phyloP scores from a whole-genome alignment of 2,888 invertebrate species.

The Trachelus tabidus region DNA sequence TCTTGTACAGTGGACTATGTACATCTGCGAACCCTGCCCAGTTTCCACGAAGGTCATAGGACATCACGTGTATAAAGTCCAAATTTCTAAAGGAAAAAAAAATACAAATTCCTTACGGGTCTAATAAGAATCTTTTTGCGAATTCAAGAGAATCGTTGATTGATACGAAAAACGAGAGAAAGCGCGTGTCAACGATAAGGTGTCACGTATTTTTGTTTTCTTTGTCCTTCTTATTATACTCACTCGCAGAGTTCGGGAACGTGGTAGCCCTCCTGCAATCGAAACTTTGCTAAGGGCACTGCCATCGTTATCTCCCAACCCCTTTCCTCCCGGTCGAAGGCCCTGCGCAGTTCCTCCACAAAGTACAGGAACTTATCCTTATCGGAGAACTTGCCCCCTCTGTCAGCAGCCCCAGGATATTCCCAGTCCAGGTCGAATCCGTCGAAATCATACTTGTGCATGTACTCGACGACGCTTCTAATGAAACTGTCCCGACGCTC shows the following conservation, averaged over 20 bases:
- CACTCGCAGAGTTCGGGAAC: conserved; percentile 90
- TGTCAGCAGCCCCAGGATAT: conserved; percentile 88
- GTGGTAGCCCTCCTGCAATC: conserved; percentile 90
- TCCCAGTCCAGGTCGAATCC: conserved; percentile 93
- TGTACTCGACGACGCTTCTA: conserved; percentile 79
- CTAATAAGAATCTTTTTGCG: not conserved
- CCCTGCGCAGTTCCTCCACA: conserved; percentile 83
- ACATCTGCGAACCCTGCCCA: conserved; percentile 94
- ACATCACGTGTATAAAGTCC: conserved; percentile 88
- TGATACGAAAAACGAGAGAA: not conserved
- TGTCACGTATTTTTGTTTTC: not conserved
- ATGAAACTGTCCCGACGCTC: conserved; percentile 78
- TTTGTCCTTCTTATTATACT: conserved; percentile 56
- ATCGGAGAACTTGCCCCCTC: conserved; percentile 86
- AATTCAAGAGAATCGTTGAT: not conserved
- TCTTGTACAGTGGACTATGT: conserved; percentile 86
- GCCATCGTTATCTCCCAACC: conserved; percentile 92
- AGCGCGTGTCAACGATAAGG: not conserved
- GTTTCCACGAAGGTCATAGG: conserved; percentile 86
- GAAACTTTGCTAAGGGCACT: conserved; percentile 87
- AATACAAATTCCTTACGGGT: not conserved
- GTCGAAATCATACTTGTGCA: conserved; percentile 83
- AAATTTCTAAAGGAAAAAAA: conserved; percentile 69
- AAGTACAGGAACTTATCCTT: conserved; percentile 85
- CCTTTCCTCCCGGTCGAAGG: conserved; percentile 79